Conservation (phyloP, 2,113 vertebrate genomes). For the Pseudolaguvia tuberculata region DNA sequence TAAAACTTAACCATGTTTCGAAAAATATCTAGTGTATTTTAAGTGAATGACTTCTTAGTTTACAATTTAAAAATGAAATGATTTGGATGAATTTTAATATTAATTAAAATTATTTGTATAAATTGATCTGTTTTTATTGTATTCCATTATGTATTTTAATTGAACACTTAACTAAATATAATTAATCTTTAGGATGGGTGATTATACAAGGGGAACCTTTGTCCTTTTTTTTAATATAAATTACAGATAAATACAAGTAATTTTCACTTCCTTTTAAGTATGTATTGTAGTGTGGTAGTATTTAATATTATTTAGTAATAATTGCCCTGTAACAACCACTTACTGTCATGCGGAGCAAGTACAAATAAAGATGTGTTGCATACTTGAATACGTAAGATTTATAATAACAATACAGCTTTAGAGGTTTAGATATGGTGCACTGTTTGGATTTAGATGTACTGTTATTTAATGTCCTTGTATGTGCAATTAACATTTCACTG, state of each 20-base stretch:
- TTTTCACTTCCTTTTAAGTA: neutral
- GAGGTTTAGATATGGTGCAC: neutral
- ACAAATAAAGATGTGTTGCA: conserved; percentile 7
- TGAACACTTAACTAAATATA: neutral
- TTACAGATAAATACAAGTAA: neutral
- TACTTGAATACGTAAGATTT: neutral
- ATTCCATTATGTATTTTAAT: neutral
- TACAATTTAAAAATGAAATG: no score
- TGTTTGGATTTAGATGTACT: neutral
- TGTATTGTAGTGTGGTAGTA: conserved; percentile 8
- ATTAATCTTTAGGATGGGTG: neutral
- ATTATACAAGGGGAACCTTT: neutral
- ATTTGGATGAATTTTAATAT: no score
- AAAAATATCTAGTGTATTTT: neutral
- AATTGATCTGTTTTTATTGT: neutral
- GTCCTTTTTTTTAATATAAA: neutral
- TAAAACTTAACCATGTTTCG: conserved; percentile 11
- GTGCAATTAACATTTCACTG: conserved; percentile 15
- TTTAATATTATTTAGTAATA: neutral
- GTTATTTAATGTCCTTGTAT: neutral
- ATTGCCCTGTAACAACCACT: conserved; percentile 19
- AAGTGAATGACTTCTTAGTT: neutral
- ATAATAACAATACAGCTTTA: conserved; percentile 16
- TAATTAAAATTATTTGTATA: neutral
- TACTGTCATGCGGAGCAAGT: conserved; percentile 16